phyloP scores from a whole-genome alignment of 2,888 invertebrate species.

The Athalia rosae region DNA sequence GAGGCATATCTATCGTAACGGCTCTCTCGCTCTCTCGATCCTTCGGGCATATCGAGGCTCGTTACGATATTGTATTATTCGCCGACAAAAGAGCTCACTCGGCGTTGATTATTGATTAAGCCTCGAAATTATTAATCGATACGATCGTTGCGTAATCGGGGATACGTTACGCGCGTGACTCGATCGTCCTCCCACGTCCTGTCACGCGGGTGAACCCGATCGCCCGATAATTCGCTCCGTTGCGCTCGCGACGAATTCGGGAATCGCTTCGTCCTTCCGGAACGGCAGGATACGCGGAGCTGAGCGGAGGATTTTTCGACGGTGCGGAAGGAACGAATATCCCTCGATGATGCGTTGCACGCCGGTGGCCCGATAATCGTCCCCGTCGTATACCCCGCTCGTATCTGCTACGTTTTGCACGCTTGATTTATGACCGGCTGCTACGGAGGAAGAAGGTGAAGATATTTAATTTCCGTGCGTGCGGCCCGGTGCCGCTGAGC shows the following conservation, averaged over 20 bases:
- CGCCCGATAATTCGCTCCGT: neutral
- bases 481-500: neutral
- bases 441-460: neutral
- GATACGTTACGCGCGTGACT: neutral
- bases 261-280: too few relatives aligned
- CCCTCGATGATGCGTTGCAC: neutral
- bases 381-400: neutral
- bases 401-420: neutral
- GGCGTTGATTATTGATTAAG: neutral
- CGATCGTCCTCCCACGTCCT: neutral
- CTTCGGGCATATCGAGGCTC: neutral
- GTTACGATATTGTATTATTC: neutral
- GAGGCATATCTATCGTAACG: neutral
- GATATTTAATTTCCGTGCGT: slow-evolving; percentile 36
- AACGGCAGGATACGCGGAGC: too few relatives aligned
- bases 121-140: slow-evolving; percentile 20
- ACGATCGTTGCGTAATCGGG: slow-evolving; percentile 13
- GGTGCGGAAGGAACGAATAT: too few relatives aligned
- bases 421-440: slow-evolving; percentile 26
- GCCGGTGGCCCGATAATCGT: neutral
- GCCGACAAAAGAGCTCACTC: slow-evolving; percentile 14
- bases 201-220: too few relatives aligned
- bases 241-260: neutral
- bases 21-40: too few relatives aligned
- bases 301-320: too few relatives aligned